phyloP scores from a whole-genome alignment of 2,888 invertebrate species.

The Gortyna flavago region DNA sequence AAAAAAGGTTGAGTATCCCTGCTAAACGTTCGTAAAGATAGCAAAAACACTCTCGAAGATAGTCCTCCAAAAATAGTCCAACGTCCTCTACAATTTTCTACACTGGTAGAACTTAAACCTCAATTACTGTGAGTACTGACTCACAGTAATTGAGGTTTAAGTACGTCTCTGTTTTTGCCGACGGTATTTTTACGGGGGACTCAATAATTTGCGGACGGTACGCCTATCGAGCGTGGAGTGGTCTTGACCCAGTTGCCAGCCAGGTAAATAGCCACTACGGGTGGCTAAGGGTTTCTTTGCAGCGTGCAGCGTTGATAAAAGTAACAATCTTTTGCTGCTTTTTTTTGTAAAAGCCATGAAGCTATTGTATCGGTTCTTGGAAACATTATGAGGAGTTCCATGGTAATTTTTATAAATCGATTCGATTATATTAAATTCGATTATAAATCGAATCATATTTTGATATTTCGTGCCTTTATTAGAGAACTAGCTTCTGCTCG shows the following conservation, averaged over 20 bases:
- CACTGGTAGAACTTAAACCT: too few species aligned
- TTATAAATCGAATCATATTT: too few species aligned
- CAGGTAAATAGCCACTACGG: constrained; percentile 62
- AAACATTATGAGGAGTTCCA: neutral
- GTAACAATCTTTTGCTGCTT: neutral
- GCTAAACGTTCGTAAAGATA: constrained; percentile 44
- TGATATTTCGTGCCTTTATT: neutral
- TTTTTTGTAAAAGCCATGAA: neutral
- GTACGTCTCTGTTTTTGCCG: constrained; percentile 48
- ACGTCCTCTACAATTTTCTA: constrained; percentile 44
- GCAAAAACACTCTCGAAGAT: constrained; percentile 50
- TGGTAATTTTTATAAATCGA: too few species aligned
- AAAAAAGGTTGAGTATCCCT: constrained; percentile 42
- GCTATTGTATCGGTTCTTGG: neutral
- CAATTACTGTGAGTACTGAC: too few species aligned
- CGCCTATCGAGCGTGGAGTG: constrained; percentile 57
- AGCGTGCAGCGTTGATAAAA: constrained; percentile 14
- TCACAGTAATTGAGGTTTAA: constrained; percentile 49
- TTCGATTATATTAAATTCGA: too few species aligned
- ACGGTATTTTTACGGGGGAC: constrained; percentile 51
- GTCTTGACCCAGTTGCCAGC: constrained; percentile 65
- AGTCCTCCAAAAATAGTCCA: constrained; percentile 46
- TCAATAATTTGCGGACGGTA: constrained; percentile 61
- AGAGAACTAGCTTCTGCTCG: neutral
- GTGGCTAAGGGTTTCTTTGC: constrained; percentile 28